A percentile compares a stretch with the other conserved stretches of the same genome.
These are phyloP conservation scores for Clitarchus hookeri DNA, from an alignment of 2,888 invertebrate genomes.

Conservation along the genomic window DNA sequence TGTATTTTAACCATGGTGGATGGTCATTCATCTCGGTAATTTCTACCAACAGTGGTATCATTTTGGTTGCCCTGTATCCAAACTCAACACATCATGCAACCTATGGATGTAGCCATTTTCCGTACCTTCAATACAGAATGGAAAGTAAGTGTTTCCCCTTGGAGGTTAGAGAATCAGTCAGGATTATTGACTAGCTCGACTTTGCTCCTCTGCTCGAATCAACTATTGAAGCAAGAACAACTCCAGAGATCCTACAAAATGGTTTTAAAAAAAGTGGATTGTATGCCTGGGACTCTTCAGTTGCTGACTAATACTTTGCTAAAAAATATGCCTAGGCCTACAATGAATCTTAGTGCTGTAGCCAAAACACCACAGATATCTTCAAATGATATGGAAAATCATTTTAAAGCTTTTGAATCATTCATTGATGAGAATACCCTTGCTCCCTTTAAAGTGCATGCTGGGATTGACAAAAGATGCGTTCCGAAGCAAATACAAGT, in stretches of 20 bases:
- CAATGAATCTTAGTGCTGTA: no score
- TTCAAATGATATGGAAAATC: no score
- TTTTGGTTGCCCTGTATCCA: neutral
- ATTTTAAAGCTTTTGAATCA: no score
- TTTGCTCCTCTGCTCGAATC: neutral
- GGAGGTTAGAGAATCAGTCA: neutral
- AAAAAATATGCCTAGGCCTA: no score
- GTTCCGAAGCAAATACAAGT: no score
- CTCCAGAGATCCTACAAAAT: neutral
- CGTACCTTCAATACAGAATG: neutral
- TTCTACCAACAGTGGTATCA: neutral
- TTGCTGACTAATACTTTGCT: neutral
- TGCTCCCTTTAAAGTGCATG: neutral
- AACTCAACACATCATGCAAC: neutral
- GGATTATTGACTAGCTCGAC: neutral
- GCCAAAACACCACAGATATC: no score
- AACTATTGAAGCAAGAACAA: neutral
- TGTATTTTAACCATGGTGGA: neutral
- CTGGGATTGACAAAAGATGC: neutral
- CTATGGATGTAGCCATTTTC: neutral
- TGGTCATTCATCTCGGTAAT: neutral
- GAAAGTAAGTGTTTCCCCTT: neutral
- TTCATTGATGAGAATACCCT: constrained; percentile 6
- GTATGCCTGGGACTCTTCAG: neutral
- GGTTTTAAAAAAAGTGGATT: neutral